Conservation (phyloP, 2,888 invertebrate species). For the Noctua janthina region DNA sequence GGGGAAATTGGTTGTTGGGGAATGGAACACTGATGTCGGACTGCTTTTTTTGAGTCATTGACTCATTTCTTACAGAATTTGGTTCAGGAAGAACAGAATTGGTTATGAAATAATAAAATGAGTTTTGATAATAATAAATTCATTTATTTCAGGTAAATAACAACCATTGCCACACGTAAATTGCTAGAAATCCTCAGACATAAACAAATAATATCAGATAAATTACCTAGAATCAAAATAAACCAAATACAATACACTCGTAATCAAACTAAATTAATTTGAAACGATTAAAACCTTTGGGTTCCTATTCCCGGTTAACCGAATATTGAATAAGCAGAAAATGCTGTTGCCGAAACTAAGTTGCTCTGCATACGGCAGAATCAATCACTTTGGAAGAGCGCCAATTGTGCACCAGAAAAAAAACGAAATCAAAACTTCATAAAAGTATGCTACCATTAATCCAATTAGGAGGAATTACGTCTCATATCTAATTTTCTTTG, state of each 20-base stretch:
- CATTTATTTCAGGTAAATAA: no score
- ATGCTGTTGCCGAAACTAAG: background rate
- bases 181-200: no score
- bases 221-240: no score
- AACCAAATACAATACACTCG: no score
- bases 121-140: background rate
- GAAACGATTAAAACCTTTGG: no score
- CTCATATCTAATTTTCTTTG: slow-evolving; percentile 3
- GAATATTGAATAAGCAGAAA: background rate
- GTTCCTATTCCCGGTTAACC: background rate
- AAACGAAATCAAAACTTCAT: background rate
- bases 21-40: background rate
- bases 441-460: background rate
- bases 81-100: background rate
- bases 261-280: no score
- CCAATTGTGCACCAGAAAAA: background rate
- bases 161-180: no score
- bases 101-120: background rate
- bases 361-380: background rate
- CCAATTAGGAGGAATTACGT: slow-evolving; percentile 5
- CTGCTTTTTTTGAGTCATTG: background rate
- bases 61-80: background rate
- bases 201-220: no score
- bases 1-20: background rate
- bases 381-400: background rate